Base-by-base conservation (phyloP, 2,888 invertebrate genomes). In the Lycia hirtaria region DNA sequence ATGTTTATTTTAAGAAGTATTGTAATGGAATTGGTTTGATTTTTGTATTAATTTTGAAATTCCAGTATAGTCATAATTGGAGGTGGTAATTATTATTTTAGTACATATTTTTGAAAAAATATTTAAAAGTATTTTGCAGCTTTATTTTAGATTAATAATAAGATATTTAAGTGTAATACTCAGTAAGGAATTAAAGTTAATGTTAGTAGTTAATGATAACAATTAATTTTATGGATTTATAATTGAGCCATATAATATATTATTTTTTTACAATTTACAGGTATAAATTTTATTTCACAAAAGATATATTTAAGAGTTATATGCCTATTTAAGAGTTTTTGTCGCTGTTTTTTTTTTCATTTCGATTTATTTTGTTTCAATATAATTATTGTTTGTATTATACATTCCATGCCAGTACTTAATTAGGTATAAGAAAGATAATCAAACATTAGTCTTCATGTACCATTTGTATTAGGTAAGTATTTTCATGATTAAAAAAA, bases 341-440 rank as follows among this genome's bases (percentile, higher is more conserved):
- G 10, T 20, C 26, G 26, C 28, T 15, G 7, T 28, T n/a, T n/a
- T n/a, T n/a, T n/a, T 20, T 32, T 37, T 32, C 17, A 20, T 19
- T 4, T 12, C 15, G 10, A 26, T 26, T 37, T 37, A 37, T 38
- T 28, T 10, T 37, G 28, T 49, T 38, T 6, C 9, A 26, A 24
- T 41, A 26, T 12, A 19, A 17, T 35, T 17, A 5, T 35, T n/a
- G 12, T 40, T 5, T 26, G 26, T 15, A 56, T 56, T 62, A 54
- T 64, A 75, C 83, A 86, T 85, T 87, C 83, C 83, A 79, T 69
- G 65, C 73, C 79, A 81, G 88, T 88, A 88, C 88, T 88, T 88
- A 88, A 88, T 74, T 88, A 86, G 74, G 54, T 6, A 19, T 65
- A 63, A 51, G 60, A 24, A 26, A 32, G 1, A 12, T 26, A 26